Conservation (phyloP, 2,888 invertebrate genomes). For the Apamea anceps region DNA sequence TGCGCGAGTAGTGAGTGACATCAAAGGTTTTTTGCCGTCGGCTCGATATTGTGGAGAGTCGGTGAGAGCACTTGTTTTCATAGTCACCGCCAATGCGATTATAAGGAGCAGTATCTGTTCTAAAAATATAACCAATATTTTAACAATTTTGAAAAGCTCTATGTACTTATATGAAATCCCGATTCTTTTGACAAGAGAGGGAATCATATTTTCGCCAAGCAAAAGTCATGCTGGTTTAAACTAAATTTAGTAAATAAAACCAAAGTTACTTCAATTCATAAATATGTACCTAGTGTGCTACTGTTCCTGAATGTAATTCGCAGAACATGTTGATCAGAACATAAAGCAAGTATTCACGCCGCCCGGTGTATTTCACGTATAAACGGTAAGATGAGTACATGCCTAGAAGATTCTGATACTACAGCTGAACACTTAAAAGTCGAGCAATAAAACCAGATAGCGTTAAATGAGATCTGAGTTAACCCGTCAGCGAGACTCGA, state of each 20-base stretch:
- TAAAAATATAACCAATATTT: neutral
- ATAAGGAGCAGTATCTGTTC: neutral
- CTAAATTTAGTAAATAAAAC: neutral
- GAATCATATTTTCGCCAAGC: neutral
- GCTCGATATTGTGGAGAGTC: neutral
- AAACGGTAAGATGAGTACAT: neutral
- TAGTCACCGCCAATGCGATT: neutral
- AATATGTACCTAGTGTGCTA: neutral
- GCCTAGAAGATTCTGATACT: neutral
- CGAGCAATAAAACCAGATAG: constrained; percentile 56
- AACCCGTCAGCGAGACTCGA: constrained; percentile 36
- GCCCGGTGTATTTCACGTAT: neutral
- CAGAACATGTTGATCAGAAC: neutral
- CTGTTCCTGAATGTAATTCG: neutral
- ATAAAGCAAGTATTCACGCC: too few relatives aligned
- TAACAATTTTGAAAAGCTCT: neutral
- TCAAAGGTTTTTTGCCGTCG: neutral
- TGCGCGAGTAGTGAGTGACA: neutral
- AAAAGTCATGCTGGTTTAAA: neutral
- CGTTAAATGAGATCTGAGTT: constrained; percentile 59
- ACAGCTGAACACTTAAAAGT: constrained; percentile 22
- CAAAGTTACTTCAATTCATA: neutral
- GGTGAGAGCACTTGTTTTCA: neutral
- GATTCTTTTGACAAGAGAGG: neutral
- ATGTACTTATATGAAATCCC: neutral